Evolutionary conservation across 2,797 vertebrate species (phyloP), one percentile per base, ranked within the genome.

Genomic region (Rhinatrema bivittatum): DNA sequence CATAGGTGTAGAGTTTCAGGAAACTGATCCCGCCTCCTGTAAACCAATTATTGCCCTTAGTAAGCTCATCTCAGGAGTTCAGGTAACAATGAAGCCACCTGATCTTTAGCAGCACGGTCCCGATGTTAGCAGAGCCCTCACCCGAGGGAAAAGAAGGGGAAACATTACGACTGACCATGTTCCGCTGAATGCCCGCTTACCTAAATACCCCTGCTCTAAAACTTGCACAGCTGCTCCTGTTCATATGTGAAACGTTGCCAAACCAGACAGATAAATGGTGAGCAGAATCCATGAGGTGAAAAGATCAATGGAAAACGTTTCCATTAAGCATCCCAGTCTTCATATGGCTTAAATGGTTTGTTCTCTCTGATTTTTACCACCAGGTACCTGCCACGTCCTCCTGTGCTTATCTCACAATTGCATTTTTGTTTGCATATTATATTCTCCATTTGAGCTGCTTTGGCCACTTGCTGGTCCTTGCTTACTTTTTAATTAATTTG

Each of bases 331-430:
- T 50, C 41, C 30, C 42, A 50, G 37, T 48, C 42, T 64, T 49
- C 63, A 39, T 72, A 61, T 52, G 46, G 52, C 45, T n/a, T 60
- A 48, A 52, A 39, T 72, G 65, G 39, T 32, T n/a, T 74, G 53
- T 62, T 50, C 57, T 33, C 36, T 49, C 44, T 68, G 46, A 54
- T 69, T 64, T n/a, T n/a, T 64, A 66, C 59, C 53, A 33, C 40
- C 22, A 44, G 32, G 16, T 32, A 42, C 31, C 29, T 39, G 26
- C 25, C 51, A 36, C 22, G 41, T 60, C 20, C 41, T 37, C 28
- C 17, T 26, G 16, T 29, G 29, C 29, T 30, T 16, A 22, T 35
- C 21, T 48, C 21, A 46, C 28, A 20, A 52, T 38, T 37, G 27
- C 25, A 52, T 42, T 20, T 40, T 23, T 28, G 26, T 26, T 22